Base-by-base conservation (phyloP, 2,797 vertebrate genomes). In the Pseudocheirus occidentalis region DNA sequence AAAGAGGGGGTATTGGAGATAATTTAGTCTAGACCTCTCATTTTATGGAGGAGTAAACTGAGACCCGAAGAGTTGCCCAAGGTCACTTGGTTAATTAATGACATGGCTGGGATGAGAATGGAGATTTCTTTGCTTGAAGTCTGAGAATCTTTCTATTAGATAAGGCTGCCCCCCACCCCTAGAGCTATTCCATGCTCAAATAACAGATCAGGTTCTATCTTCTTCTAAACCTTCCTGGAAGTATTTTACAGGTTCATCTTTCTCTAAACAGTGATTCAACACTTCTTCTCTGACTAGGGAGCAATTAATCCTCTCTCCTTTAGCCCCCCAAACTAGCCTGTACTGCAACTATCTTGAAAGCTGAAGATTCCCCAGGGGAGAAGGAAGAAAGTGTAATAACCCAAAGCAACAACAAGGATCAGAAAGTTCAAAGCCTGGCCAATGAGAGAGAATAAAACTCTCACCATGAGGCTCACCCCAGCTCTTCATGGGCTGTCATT, bases 261-360 rank as follows among this genome's bases (percentile, higher is more conserved):
- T 95, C 94, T 93, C 90, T 73, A 93, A 94, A 95, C 93, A 90
- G 89, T 95, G 94, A 95, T 96, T 94, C 55, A 96, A 95, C n/a
- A 52, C 21, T 95, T 95, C 91, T 81, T 96, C 95, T 93, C 73
- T 94, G 89, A 97, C 92, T 21, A 55, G 57, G 95, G 87, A 96
- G 58, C 81, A 95, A 58, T 96, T 94, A 92, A 93, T 97, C 95
- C 93, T 89, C 11, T 93, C 93, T 95, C 92, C 53, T 93, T 55
- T 90, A 56, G 81, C 90, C 56, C 66, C 54, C 55, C 93, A 92
- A 28, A 6, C 46, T 96, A 93, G 94, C 87, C 91, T 53, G 13
- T 54, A 53, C 34, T 62, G 91, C 31, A 53, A 57, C 50, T 46
- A 40, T 90, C 93, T 95, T 92, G 91, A 96, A 96, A 94, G 92